A percentile compares a stretch with the other conserved stretches of the same genome.
These are phyloP conservation scores for Mormyrops attenuatus DNA, from an alignment of 2,797 vertebrate genomes.

Conservation along the genomic window DNA sequence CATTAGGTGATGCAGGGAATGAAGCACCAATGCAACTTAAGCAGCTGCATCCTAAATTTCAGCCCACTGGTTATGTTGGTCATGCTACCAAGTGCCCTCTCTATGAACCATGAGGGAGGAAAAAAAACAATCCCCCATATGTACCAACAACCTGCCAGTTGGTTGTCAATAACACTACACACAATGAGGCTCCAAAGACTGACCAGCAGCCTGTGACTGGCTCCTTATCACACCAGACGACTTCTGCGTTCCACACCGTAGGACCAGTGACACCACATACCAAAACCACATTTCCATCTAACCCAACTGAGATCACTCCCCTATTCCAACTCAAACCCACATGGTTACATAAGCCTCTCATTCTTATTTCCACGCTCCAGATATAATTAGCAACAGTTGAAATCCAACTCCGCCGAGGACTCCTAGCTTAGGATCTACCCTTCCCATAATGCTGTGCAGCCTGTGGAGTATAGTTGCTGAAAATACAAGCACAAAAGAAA, in stretches of 20 bases:
- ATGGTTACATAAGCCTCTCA: constrained; percentile 32
- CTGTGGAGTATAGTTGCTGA: background rate
- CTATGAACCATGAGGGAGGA: background rate
- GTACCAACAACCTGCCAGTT: background rate
- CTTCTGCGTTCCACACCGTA: background rate
- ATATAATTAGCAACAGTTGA: constrained; percentile 42
- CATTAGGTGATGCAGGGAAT: background rate
- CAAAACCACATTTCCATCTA: background rate
- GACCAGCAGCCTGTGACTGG: background rate
- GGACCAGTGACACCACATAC: background rate
- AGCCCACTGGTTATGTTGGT: background rate
- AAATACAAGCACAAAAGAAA: background rate
- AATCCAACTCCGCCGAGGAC: constrained; percentile 37
- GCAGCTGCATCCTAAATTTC: background rate
- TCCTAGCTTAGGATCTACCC: constrained; percentile 14
- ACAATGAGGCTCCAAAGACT: background rate
- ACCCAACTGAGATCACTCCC: background rate
- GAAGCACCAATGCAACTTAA: background rate
- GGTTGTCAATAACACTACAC: background rate
- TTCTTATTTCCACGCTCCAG: constrained; percentile 32
- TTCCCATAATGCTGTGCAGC: constrained; percentile 14
- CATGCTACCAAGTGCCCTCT: background rate
- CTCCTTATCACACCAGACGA: background rate
- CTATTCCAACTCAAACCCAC: constrained; percentile 8
- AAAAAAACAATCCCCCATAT: background rate